Evolutionary conservation across 2,888 invertebrate species (phyloP).

Genomic region (Marronus borbonicus): DNA sequence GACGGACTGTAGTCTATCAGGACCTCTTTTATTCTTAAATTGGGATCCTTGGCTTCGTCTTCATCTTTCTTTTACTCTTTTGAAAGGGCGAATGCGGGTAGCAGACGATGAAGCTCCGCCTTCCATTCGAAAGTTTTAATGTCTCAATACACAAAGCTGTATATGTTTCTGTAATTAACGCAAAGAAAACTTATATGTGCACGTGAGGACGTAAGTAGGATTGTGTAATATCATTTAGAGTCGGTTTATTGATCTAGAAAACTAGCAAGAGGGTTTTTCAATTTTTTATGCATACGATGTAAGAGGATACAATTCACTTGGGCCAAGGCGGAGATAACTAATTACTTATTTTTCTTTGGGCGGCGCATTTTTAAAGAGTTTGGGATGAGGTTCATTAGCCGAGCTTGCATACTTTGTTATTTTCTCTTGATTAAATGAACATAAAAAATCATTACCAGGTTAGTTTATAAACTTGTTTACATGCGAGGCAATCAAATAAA

Average conservation of each 20-base stretch:
- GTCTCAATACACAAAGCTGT: constrained; percentile 39
- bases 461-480: too few species aligned
- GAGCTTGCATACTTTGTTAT: too few species aligned
- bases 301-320: too few species aligned
- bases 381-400: too few species aligned
- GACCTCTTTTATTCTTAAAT: constrained; percentile 36
- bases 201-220: neutral
- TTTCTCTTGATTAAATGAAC: too few species aligned
- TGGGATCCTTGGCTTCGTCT: constrained; percentile 12
- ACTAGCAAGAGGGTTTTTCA: too few species aligned
- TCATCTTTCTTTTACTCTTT: neutral
- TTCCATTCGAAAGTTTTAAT: constrained; percentile 29
- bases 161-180: constrained; percentile 3
- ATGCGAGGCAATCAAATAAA: too few species aligned
- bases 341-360: too few species aligned
- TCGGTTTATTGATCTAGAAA: neutral
- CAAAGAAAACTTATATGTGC: neutral
- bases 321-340: too few species aligned
- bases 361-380: too few species aligned
- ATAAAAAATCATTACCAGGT: too few species aligned
- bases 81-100: neutral
- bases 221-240: neutral
- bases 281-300: too few species aligned
- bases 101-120: constrained; percentile 1
- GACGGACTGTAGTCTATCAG: constrained; percentile 35